Evolutionary conservation across 2,113 vertebrate species (phyloP).

Genomic region (Mus musculus): GRCm39 chr11:36721001-36721500

Average conservation of each 20-base stretch:
- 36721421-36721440: neutral
- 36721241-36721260: constrained; percentile 78
- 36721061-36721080: constrained; percentile 77
- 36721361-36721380: constrained; percentile 84
- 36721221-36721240: constrained; percentile 83
- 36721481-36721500: constrained; percentile 91
- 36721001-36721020: constrained; percentile 79
- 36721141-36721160: constrained; percentile 73
- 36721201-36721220: constrained; percentile 85
- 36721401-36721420: constrained; percentile 62
- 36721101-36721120: constrained; percentile 74
- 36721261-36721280: constrained; percentile 83
- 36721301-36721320: constrained; percentile 79
- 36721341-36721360: constrained; percentile 80
- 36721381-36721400: constrained; percentile 77
- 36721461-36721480: constrained; percentile 88
- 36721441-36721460: constrained; percentile 81
- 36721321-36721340: constrained; percentile 84
- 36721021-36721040: constrained; percentile 66
- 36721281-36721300: constrained; percentile 83
- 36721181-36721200: constrained; percentile 80
- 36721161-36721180: constrained; percentile 80
- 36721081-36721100: constrained; percentile 59
- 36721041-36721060: constrained; percentile 78
- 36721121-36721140: constrained; percentile 78